Evolutionary conservation across 1,140 invertebrate genomes (phyloP).

Genomic region (Aphelinus certus): DNA sequence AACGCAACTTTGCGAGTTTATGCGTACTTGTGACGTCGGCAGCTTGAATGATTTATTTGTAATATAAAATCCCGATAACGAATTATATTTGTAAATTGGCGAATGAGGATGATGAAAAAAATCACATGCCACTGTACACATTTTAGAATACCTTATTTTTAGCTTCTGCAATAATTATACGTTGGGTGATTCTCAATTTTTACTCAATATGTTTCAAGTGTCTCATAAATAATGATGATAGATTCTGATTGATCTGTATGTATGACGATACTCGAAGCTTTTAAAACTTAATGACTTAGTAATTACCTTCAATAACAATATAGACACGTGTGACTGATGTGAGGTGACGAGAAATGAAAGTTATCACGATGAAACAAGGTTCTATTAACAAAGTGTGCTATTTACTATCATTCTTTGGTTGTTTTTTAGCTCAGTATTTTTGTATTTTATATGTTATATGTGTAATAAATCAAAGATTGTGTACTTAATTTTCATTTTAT

Average conservation of each 20-base stretch:
- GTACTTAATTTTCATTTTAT: conserved; percentile 57
- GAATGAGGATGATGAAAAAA: no score
- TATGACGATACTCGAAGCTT: conserved; percentile 62
- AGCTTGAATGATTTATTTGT: no score
- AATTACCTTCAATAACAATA: conserved; percentile 46
- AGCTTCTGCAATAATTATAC: no score
- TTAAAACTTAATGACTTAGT: conserved; percentile 61
- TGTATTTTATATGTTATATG: conserved; percentile 60
- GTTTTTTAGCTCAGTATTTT: conserved; percentile 63
- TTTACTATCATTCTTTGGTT: conserved; percentile 54
- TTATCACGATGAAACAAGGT: conserved; percentile 6
- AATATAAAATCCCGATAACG: no score
- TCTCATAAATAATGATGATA: conserved; percentile 40
- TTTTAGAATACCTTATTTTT: no score
- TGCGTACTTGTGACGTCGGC: no score
- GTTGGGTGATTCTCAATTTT: background rate
- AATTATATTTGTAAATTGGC: no score
- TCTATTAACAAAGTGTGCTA: conserved; percentile 41
- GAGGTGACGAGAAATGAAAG: conserved; percentile 15
- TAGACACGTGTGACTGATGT: conserved; percentile 43
- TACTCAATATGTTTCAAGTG: conserved; percentile 36
- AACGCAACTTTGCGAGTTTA: background rate
- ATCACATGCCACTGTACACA: no score
- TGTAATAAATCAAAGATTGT: conserved; percentile 49
- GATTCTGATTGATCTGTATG: conserved; percentile 59